phyloP scores from a whole-genome alignment of 2,113 vertebrate species.

The Silurus meridionalis region DNA sequence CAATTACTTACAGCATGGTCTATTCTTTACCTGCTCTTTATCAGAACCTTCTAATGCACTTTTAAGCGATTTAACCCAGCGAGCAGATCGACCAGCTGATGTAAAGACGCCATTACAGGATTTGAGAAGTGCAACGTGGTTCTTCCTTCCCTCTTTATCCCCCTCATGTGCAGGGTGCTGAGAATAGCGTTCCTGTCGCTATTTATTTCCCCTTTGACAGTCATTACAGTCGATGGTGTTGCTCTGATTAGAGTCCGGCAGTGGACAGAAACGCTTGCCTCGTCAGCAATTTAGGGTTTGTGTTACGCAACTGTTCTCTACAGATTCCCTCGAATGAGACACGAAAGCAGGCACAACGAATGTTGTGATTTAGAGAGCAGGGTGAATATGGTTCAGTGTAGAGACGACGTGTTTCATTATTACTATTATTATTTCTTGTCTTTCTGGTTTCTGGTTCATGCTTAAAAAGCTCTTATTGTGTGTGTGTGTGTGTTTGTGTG shows the following conservation, averaged over 20 bases:
- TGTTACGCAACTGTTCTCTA: constrained; percentile 27
- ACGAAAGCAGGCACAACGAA: constrained; percentile 43
- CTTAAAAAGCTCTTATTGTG: constrained; percentile 32
- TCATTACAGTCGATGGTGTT: constrained; percentile 37
- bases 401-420: constrained; percentile 34
- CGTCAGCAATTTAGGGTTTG: constrained; percentile 35
- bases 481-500: not conserved
- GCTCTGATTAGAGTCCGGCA: constrained; percentile 49
- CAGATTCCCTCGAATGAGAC: constrained; percentile 36
- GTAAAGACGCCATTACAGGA: not conserved
- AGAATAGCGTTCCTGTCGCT: constrained; percentile 31
- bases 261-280: constrained; percentile 31
- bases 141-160: not conserved
- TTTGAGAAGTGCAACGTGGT: constrained; percentile 3
- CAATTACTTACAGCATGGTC: not conserved
- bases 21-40: not conserved
- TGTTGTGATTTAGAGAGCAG: constrained; percentile 33
- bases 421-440: not conserved
- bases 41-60: not conserved
- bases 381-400: constrained; percentile 36
- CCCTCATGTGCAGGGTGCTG: not conserved
- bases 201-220: constrained; percentile 46
- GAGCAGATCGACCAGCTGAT: not conserved
- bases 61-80: not conserved
- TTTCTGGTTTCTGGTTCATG: constrained; percentile 4